Evolutionary conservation across 2,113 vertebrate species (phyloP).

Genomic region (Oreamnos americanus): DNA sequence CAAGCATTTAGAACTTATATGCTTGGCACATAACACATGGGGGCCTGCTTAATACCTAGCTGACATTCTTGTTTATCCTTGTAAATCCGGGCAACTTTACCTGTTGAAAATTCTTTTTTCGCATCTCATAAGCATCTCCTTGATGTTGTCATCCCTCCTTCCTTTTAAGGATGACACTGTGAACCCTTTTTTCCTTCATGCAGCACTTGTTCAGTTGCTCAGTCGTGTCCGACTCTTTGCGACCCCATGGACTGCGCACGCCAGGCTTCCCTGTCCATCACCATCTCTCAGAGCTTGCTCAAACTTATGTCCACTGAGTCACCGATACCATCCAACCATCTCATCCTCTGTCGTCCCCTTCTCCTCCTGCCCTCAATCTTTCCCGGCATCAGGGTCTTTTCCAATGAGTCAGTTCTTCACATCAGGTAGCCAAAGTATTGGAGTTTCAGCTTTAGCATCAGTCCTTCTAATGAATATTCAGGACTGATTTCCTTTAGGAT

Average conservation of each 20-base stretch:
- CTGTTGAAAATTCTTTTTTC: neutral
- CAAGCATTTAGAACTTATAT: neutral
- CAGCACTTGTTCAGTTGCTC: neutral
- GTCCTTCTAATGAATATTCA: neutral
- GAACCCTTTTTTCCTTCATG: neutral
- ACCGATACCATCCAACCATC: neutral
- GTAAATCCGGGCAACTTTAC: neutral
- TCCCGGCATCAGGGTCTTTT: neutral
- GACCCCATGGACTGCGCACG: fast-evolving
- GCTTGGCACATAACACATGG: neutral
- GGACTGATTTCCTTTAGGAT: neutral
- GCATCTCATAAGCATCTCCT: neutral
- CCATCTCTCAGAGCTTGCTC: neutral
- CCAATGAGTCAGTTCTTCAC: neutral
- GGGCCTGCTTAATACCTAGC: neutral
- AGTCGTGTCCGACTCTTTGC: neutral
- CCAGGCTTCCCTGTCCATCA: neutral
- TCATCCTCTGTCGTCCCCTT: neutral
- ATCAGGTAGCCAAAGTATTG: neutral
- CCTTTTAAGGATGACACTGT: neutral
- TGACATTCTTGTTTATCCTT: neutral
- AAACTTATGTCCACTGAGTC: neutral
- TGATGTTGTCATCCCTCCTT: neutral
- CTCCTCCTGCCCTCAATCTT: neutral
- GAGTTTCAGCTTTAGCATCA: neutral